phyloP scores from a whole-genome alignment of 2,888 invertebrate species.

The Nematopogon swammerdamellus region DNA sequence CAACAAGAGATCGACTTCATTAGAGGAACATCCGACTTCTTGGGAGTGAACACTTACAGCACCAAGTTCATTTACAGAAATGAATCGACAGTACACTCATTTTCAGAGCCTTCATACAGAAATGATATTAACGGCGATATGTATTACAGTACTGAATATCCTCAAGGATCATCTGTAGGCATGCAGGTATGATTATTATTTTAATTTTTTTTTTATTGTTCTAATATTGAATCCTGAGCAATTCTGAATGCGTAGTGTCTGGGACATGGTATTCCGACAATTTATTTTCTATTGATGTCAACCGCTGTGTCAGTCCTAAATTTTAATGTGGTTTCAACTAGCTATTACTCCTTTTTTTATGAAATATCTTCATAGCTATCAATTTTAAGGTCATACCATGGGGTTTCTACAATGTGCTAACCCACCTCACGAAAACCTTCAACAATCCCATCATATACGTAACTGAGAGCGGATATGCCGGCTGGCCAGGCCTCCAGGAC shows the following conservation, averaged over 20 bases:
- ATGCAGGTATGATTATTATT: not conserved
- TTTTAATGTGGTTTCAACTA: not conserved
- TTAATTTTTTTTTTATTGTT: not conserved
- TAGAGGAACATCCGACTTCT: slow-evolving; percentile 52
- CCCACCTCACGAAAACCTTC: slow-evolving; percentile 43
- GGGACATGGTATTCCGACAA: slow-evolving; percentile 9
- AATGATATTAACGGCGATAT: not conserved
- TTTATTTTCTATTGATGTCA: not conserved
- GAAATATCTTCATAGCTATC: no score
- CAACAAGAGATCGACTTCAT: slow-evolving; percentile 50
- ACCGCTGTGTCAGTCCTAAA: not conserved
- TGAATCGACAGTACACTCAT: not conserved
- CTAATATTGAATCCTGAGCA: not conserved
- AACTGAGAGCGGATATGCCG: slow-evolving; percentile 60
- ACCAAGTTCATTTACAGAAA: slow-evolving; percentile 24
- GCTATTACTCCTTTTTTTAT: not conserved
- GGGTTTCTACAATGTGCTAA: slow-evolving; percentile 56
- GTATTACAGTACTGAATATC: not conserved
- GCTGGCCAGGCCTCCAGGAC: slow-evolving; percentile 41
- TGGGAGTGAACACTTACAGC: slow-evolving; percentile 64
- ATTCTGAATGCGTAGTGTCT: no score
- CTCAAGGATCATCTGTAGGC: not conserved
- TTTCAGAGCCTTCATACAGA: not conserved
- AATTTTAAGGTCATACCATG: slow-evolving; percentile 52
- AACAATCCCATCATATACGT: slow-evolving; percentile 55